Evolutionary conservation across 2,888 invertebrate species (phyloP).

Genomic region (Glyphotaelius pellucidus): DNA sequence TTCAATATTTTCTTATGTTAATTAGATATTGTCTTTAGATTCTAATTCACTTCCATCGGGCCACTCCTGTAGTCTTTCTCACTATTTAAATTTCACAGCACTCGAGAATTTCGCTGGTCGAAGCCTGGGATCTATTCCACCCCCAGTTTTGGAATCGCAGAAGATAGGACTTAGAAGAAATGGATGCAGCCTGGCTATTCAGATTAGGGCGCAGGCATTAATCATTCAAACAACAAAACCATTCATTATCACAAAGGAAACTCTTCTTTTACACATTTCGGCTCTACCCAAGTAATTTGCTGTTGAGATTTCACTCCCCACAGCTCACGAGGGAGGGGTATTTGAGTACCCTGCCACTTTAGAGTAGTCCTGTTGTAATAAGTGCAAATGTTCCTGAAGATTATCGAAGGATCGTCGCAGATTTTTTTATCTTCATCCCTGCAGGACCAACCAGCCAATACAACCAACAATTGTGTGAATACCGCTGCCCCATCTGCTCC

Average conservation of each 20-base stretch:
- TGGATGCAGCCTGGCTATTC: too few relatives aligned
- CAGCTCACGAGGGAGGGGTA: not conserved
- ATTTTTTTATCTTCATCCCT: not conserved
- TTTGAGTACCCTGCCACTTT: not conserved
- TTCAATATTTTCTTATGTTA: not conserved
- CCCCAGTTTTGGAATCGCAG: not conserved
- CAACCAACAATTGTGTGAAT: too few relatives aligned
- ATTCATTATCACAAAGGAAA: too few relatives aligned
- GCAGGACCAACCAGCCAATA: not conserved
- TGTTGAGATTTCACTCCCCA: not conserved
- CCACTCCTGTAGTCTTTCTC: not conserved
- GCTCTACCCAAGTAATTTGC: not conserved
- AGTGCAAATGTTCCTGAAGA: not conserved
- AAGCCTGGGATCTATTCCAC: not conserved
- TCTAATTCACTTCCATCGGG: not conserved
- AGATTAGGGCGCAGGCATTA: too few relatives aligned
- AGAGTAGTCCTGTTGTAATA: not conserved
- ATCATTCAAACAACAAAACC: too few relatives aligned
- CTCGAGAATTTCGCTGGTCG: not conserved
- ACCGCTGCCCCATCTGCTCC: too few relatives aligned
- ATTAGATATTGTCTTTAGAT: not conserved
- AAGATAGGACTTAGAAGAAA: not conserved
- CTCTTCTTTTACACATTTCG: too few relatives aligned
- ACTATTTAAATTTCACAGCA: not conserved
- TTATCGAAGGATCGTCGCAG: not conserved